Conservation (phyloP, 2,888 invertebrate genomes). For the Dyspetes luteomarginatus region DNA sequence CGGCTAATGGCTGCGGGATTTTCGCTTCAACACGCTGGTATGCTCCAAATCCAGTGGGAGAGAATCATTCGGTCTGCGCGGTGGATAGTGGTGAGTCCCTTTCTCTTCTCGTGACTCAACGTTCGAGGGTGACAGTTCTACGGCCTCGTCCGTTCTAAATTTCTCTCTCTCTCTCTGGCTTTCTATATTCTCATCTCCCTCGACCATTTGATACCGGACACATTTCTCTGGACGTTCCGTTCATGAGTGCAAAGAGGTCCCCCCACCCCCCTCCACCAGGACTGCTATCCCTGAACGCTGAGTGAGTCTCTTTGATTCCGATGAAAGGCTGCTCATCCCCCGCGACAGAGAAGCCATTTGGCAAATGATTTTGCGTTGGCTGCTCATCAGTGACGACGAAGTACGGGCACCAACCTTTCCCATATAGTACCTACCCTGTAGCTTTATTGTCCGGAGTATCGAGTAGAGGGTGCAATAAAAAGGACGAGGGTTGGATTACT, state of each 20-base stretch:
- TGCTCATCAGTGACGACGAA: constrained; percentile 16
- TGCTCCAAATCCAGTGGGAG: constrained; percentile 19
- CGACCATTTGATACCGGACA: constrained; percentile 36
- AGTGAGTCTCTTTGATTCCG: constrained; percentile 66
- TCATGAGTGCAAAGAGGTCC: constrained; percentile 54
- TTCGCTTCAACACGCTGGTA: constrained; percentile 47
- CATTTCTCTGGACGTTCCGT: constrained; percentile 55
- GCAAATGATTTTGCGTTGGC: constrained; percentile 72
- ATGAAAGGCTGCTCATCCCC: constrained; percentile 66
- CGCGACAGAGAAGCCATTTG: constrained; percentile 70
- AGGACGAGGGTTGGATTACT: constrained; percentile 13
- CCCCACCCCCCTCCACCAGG: constrained; percentile 18
- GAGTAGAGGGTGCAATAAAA: constrained; percentile 20
- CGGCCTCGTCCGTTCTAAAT: background rate
- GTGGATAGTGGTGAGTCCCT: constrained; percentile 39
- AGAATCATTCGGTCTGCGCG: constrained; percentile 43
- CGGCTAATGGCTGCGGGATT: constrained; percentile 54
- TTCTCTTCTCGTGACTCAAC: constrained; percentile 33
- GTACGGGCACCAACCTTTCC: constrained; percentile 12
- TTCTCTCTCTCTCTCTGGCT: background rate
- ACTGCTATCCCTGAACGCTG: constrained; percentile 10
- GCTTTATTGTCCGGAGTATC: constrained; percentile 20
- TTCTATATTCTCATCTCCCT: constrained; percentile 7
- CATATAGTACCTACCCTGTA: constrained; percentile 7
- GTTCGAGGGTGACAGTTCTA: constrained; percentile 31